These are phyloP conservation scores for Lepus oiostolus DNA, from an alignment of 2,797 vertebrate species.

Conservation along the genomic window DNA sequence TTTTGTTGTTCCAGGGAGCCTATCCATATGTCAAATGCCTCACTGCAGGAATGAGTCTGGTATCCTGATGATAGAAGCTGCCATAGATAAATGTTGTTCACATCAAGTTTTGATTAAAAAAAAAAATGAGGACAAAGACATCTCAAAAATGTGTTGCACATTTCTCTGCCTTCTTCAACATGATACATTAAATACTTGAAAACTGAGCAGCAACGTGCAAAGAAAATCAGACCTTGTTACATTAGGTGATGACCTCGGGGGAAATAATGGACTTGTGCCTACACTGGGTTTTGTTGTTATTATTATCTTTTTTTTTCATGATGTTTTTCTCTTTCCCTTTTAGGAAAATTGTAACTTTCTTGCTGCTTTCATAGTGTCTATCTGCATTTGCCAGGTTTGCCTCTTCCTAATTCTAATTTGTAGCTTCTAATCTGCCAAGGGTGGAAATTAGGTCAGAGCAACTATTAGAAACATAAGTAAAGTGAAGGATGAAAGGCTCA, in stretches of 20 bases:
- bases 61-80: background rate
- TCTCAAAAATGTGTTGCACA: background rate
- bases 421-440: background rate
- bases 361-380: background rate
- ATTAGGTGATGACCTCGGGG: background rate
- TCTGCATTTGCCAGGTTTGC: background rate
- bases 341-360: background rate
- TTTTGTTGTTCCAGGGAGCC: background rate
- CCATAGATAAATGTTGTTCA: background rate
- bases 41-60: background rate
- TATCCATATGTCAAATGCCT: too few relatives aligned
- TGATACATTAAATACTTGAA: background rate
- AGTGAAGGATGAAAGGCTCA: background rate
- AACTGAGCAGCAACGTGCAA: background rate
- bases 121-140: background rate
- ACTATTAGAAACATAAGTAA: background rate
- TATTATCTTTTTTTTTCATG: background rate
- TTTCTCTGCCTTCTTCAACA: background rate
- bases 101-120: background rate
- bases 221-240: background rate
- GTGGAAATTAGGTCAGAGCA: background rate
- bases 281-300: background rate
- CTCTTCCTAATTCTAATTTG: background rate
- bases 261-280: background rate
- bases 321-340: background rate